Conservation (phyloP, 2,113 vertebrate species). For the Himantopus leucocephalus region DNA sequence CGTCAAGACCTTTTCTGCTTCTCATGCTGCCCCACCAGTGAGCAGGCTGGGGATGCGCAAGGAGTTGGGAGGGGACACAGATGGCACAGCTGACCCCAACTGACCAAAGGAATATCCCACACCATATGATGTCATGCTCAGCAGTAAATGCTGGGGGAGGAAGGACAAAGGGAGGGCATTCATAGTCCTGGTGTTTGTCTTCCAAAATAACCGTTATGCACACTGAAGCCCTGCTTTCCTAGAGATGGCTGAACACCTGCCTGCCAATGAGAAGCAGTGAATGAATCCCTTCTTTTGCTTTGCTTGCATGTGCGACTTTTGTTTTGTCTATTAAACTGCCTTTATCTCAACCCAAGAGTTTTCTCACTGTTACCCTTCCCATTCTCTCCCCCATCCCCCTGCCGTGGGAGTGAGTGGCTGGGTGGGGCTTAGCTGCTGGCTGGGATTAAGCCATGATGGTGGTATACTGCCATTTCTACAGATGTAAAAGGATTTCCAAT, state of each 20-base stretch:
- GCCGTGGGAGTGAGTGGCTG: not conserved
- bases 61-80: not conserved
- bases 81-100: not conserved
- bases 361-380: not conserved
- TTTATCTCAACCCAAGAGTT: rapidly evolving
- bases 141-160: not conserved
- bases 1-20: not conserved
- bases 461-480: not conserved
- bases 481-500: not conserved
- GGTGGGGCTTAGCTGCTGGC: not conserved
- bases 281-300: rapidly evolving
- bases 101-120: not conserved
- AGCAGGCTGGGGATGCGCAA: not conserved
- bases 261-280: too few species aligned
- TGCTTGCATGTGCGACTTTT: not conserved
- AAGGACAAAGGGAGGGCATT: rapidly evolving
- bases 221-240: not conserved
- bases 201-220: rapidly evolving
- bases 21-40: rapidly evolving
- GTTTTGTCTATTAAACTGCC: not conserved
- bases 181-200: not conserved
- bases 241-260: not conserved
- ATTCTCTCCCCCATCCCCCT: not conserved
- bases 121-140: not conserved
- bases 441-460: not conserved